A percentile compares a stretch with the other conserved stretches of the same genome.
These are phyloP conservation scores for Neoscelio sp. DNA, from an alignment of 2,888 invertebrate species.

Conservation along the genomic window DNA sequence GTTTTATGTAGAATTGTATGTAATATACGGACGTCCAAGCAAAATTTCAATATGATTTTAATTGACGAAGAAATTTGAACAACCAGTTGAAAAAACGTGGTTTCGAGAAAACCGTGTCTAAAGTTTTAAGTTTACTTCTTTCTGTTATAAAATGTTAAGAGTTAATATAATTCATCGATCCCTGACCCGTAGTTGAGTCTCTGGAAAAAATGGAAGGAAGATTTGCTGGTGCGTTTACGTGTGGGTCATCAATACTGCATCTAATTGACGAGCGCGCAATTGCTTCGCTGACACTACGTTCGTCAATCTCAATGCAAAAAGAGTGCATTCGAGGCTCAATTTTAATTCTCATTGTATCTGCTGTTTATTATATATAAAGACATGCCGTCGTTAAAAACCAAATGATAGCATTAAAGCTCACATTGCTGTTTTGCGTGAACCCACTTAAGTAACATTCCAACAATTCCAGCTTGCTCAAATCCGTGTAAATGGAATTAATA, in stretches of 20 bases:
- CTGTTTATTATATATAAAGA: slow-evolving; percentile 24
- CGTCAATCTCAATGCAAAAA: too few species aligned
- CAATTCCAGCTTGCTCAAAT: slow-evolving; percentile 64
- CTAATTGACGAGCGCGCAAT: too few species aligned
- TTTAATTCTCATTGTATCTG: too few species aligned
- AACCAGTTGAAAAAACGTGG: slow-evolving; percentile 11
- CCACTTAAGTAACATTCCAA: slow-evolving; percentile 21
- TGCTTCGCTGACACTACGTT: slow-evolving; percentile 16
- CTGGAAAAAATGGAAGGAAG: too few species aligned
- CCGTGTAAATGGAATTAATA: slow-evolving; percentile 67
- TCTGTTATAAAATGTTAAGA: slow-evolving; percentile 8
- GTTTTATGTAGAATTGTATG: too few species aligned
- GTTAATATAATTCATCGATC: slow-evolving; percentile 6
- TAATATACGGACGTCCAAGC: too few species aligned
- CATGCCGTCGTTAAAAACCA: slow-evolving; percentile 50
- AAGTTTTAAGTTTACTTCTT: slow-evolving; percentile 8
- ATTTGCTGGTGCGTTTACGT: too few species aligned
- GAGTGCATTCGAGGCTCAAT: too few species aligned
- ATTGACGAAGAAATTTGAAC: too few species aligned
- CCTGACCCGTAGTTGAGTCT: slow-evolving; percentile 16
- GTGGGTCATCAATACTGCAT: too few species aligned
- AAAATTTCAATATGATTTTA: too few species aligned
- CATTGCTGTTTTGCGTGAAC: slow-evolving; percentile 53
- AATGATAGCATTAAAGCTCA: slow-evolving; percentile 66
- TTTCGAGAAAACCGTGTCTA: slow-evolving; percentile 11